Base-by-base conservation (phyloP, 2,888 invertebrate genomes). In the Dicyrtomina minuta region DNA sequence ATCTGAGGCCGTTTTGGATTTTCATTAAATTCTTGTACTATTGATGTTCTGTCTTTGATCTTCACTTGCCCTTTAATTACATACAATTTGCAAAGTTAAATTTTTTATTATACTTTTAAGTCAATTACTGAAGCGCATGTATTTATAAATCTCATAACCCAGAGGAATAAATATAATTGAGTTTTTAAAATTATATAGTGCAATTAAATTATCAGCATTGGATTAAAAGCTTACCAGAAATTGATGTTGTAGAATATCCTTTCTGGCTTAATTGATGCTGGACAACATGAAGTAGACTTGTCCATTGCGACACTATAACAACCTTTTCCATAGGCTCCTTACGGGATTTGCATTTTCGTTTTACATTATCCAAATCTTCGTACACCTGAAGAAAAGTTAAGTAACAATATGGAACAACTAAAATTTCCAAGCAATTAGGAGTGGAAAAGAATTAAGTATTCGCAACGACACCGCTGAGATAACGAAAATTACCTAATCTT, bases 281-380 rank as follows among this genome's bases (percentile, higher is more conserved):
- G 10, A 97, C 83, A 49, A 97, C 84, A 0, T 88, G 83, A 8
- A 98, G 84, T 79, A 93, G 88, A 0, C 88, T 86, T 0, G 92
- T 90, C 96, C 96, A 98, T 80, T 97, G 97, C 0, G 96, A 96
- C 0, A 98, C 93, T 5, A 98, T 86, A 8, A 93, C 88, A 0
- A 88, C 87, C 81, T 93, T 93, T 74, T 93, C 90, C 66, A 76
- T 77, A 8, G 58, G 49, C 2, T 61, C 69, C 3, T 86, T 84
- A 5, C 87, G 84, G 0, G 88, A 87, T 76, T 87, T 87, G 0
- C 83, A 80, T 15, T 85, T 81, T 0, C 85, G 83, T 0, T 85
- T 85, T 12, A 83, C 81, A 26, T 84, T 85, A 2, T 82, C 81
- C 0, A 74, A 65, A 65, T 75, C 75, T 17, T 55, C 65, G 10